Conservation (phyloP, 2,888 invertebrate genomes). For the Lithophane ornitopus region DNA sequence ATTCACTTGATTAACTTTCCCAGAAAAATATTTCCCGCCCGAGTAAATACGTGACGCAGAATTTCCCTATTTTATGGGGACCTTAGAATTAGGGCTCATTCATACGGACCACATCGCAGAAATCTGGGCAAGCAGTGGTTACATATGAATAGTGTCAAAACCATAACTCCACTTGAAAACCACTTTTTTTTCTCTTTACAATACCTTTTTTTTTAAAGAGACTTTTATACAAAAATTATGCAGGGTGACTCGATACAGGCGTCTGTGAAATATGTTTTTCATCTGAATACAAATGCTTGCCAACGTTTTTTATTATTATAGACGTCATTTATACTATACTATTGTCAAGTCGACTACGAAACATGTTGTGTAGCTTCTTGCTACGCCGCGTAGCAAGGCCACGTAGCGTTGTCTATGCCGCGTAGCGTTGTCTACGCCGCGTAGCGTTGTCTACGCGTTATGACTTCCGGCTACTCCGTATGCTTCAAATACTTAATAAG, state of each 20-base stretch:
- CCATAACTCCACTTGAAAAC: too few species aligned
- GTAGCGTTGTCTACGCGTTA: neutral
- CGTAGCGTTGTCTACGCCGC: neutral
- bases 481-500: too few species aligned
- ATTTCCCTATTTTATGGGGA: neutral
- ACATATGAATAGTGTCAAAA: neutral
- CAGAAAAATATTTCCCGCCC: neutral
- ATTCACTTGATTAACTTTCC: slow-evolving; percentile 12
- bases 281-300: neutral
- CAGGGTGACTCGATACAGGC: too few species aligned
- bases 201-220: too few species aligned
- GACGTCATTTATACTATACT: neutral
- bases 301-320: neutral
- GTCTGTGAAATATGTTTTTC: neutral
- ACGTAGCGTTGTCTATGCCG: neutral
- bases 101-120: neutral
- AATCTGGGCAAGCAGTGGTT: neutral
- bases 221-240: too few species aligned
- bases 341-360: neutral
- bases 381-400: neutral
- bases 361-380: neutral
- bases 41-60: slow-evolving; percentile 2
- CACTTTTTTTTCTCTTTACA: too few species aligned
- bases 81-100: neutral
- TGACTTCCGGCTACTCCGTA: neutral